A percentile compares a stretch with the other conserved stretches of the same genome.
phyloP scores from a whole-genome alignment of 2,113 vertebrate species.

The Rhadina sibilatrix region DNA sequence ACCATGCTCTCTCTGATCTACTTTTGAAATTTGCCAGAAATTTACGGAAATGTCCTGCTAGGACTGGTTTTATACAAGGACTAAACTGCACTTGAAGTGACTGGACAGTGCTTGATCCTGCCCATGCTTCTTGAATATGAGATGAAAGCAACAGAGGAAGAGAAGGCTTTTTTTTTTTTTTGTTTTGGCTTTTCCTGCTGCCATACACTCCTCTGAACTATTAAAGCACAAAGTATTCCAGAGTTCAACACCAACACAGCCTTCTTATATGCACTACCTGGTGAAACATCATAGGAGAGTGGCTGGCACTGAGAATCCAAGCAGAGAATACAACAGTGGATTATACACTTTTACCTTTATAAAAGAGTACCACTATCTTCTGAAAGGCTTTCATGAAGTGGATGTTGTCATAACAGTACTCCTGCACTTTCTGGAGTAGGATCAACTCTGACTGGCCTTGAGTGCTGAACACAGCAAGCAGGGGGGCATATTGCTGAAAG shows the following conservation, averaged over 20 bases:
- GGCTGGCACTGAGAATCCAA: not conserved
- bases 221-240: not conserved
- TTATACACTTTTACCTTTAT: constrained; percentile 80
- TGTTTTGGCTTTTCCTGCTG: not conserved
- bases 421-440: constrained; percentile 89
- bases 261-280: not conserved
- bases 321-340: not conserved
- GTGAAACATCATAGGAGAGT: not conserved
- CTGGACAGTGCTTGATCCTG: not conserved
- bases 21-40: not conserved
- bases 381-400: constrained; percentile 96
- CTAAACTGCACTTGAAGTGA: not conserved
- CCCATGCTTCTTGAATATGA: not conserved
- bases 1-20: not conserved
- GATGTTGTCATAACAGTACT: constrained; percentile 94
- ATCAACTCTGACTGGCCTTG: constrained; percentile 90
- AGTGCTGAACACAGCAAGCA: constrained; percentile 90
- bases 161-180: too few relatives aligned
- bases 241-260: not conserved
- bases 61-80: not conserved
- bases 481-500: constrained; percentile 86
- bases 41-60: not conserved
- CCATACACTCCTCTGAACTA: not conserved
- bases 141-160: not conserved
- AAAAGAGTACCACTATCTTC: constrained; percentile 95